Evolutionary conservation across 2,797 vertebrate species (phyloP).

Genomic region (Serranus cabrilla): DNA sequence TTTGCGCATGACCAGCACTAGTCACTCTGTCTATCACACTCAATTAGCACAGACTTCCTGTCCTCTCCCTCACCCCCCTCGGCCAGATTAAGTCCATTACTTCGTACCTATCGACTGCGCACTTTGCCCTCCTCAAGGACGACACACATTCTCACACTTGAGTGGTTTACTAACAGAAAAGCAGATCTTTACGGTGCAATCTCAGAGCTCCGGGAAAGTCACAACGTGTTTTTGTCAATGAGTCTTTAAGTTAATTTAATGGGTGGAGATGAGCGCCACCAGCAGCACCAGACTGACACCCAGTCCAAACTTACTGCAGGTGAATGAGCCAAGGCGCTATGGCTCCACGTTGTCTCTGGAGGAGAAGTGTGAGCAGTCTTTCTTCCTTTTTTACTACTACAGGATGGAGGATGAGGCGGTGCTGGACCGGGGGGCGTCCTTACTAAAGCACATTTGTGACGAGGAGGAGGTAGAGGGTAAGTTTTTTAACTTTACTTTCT

Average conservation of each 20-base stretch:
- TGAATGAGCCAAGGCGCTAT: slow-evolving; percentile 89
- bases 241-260: slow-evolving; percentile 35
- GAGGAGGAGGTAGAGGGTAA: slow-evolving; percentile 98
- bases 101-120: slow-evolving; percentile 72
- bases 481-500: slow-evolving; percentile 36
- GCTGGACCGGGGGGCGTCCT: slow-evolving; percentile 96
- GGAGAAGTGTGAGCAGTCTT: slow-evolving; percentile 98
- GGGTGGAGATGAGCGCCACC: slow-evolving; percentile 74
- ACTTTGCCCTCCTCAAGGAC: slow-evolving; percentile 82
- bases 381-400: slow-evolving; percentile 99
- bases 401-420: slow-evolving; percentile 99
- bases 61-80: slow-evolving; percentile 64
- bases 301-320: slow-evolving; percentile 85
- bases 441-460: slow-evolving; percentile 95
- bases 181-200: background rate
- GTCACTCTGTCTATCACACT: slow-evolving; percentile 58
- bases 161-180: slow-evolving; percentile 5
- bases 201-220: background rate
- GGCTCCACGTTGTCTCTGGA: slow-evolving; percentile 89
- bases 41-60: slow-evolving; percentile 81
- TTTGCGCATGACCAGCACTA: slow-evolving; percentile 23
- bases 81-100: slow-evolving; percentile 80
- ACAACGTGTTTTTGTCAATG: background rate
- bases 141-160: slow-evolving; percentile 41
- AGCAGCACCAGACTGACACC: slow-evolving; percentile 75